Evolutionary conservation across 35 echinoderm and acorn worm genomes (phyloP), one percentile per base, ranked within the genome.

Genomic region (Nesometra sesokonis): DNA sequence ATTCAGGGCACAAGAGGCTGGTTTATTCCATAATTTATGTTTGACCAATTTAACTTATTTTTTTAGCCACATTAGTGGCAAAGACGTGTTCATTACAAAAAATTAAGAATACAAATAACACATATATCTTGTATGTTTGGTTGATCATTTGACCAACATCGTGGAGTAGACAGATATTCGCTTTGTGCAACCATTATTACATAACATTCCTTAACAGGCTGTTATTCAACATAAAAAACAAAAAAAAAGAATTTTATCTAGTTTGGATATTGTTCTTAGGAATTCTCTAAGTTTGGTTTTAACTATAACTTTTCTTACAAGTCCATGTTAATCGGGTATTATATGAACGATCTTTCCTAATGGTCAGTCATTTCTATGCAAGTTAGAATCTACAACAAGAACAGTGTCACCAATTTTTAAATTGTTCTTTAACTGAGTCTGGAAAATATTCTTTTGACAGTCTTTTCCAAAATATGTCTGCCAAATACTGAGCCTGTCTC

Each of bases 371-470:
- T 91, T 91, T 46, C 92, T 90, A 27, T 84, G 85, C 23, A 87
- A 17, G 17, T 84, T 36, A 43, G 35, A 37, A 37, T 94, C 85
- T 33, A 77, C 57, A 32, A 94, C 31, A 17, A 94, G 35, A 77
- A 91, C 89, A 27, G 91, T 76, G 35, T 91, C 92, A 7, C 77
- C 92, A 17, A 87, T 57, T 43, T 78, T 11, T 21, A 93, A 78
- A 80, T 79, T 90, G 29, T 35, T 76, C 34, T 29, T 79, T 34
- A 57, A 0, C 32, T 84, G 17, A 0, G 30, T 32, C 92, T 79
- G 84, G 88, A 0, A 93, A 80, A 43, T 93, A 93, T 87, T 93
- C 92, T 37, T 84, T 87, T 32, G 86, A n/a, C 88, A 85, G 91
- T 34, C 88, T 82, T 36, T 39, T 86, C 91, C 87, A 90, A 80